Evolutionary conservation across 2,888 invertebrate species (phyloP), one percentile per base, ranked within the genome.

Genomic region (Brachycybe producta): DNA sequence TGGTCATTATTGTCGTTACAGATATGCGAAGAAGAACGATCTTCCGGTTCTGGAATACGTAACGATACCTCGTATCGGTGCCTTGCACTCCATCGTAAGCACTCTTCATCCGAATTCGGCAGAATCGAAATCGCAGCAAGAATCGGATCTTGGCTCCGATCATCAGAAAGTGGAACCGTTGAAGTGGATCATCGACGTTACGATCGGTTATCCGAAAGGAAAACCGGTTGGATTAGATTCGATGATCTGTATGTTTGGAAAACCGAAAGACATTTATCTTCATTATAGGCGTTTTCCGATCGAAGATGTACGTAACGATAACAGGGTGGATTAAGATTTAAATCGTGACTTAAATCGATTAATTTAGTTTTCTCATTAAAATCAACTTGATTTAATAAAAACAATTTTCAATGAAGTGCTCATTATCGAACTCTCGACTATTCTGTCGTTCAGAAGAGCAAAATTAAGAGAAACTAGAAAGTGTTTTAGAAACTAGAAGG

Each of bases 151-250:
- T n/a, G n/a, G n/a, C n/a, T n/a, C n/a, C n/a, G n/a, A n/a, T n/a
- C n/a, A n/a, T n/a, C n/a, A 45, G 23, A 62, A 62, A 39, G 57
- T 61, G 3, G 62, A 64, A 41, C 58, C 69, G 5, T 59, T 80
- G 54, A 74, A 83, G 61, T 94, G 88, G 81, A 73, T 94, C 49
- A 70, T 94, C 54, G 92, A 94, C 66, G 79, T 92, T 60, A 94
- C 94, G 49, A 81, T 94, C 65, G 91, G 86, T 36, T 94, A 94
- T 71, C 84, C 88, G 1, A 78, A 85, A 49, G 81, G 84, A 35
- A 73, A 80, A 50, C 86, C 91, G 0, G 67, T 90, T 39, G 84
- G 86, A 65, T 73, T 90, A 53, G 75, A 77, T 44, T 79, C 81
- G 53, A 81, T 92, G 53, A 60, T 59, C 35, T 34, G 54, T 5